Evolutionary conservation across 2,113 vertebrate genomes (phyloP).

Genomic region (Ursus arctos): DNA sequence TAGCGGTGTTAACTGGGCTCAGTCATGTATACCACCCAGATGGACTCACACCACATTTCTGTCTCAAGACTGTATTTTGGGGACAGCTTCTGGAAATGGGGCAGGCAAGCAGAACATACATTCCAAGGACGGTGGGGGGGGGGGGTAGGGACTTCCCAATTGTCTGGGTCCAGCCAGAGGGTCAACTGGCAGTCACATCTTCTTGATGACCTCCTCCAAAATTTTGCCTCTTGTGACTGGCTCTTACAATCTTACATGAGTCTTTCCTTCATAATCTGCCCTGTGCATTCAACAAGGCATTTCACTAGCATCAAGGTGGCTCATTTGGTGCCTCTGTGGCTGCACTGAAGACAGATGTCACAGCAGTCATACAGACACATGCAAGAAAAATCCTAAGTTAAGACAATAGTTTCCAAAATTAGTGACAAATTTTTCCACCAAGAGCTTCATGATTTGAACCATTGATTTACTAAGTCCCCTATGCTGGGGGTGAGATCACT

Average conservation of each 20-base stretch:
- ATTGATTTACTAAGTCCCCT: not conserved
- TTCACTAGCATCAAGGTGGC: not conserved
- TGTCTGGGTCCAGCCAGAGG: not conserved
- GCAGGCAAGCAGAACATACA: too few species aligned
- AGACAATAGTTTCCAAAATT: not conserved
- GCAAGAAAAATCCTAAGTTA: not conserved
- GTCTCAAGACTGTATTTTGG: not conserved
- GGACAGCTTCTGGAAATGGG: not conserved
- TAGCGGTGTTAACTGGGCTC: not conserved
- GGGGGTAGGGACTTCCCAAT: not conserved
- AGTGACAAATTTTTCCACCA: not conserved
- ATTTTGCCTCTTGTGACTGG: not conserved
- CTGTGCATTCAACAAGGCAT: not conserved
- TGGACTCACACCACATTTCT: not conserved
- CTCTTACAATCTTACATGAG: not conserved
- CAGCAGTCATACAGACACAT: not conserved
- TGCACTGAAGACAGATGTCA: not conserved
- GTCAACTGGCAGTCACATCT: not conserved
- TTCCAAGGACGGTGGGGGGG: not conserved
- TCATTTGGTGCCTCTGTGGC: not conserved
- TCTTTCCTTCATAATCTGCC: too few species aligned
- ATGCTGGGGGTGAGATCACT: not conserved
- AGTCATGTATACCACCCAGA: not conserved
- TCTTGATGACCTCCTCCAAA: not conserved
- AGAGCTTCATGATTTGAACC: not conserved